Evolutionary conservation across 2,888 invertebrate species (phyloP).

Genomic region (Eilema caniola): DNA sequence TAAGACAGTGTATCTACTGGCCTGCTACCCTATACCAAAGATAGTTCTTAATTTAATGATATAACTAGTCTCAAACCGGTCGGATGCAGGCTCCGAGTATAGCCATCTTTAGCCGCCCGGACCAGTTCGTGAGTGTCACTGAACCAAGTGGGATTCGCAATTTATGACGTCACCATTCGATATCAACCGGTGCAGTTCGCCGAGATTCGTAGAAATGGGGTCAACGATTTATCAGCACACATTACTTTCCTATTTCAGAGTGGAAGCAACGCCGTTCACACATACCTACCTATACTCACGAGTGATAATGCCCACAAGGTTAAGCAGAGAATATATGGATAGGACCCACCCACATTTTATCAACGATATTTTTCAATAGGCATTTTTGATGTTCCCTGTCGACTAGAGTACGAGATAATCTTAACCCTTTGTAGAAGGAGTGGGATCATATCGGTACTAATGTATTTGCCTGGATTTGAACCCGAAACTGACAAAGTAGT

Average conservation of each 20-base stretch:
- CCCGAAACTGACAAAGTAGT: too few relatives aligned
- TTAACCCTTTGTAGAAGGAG: too few relatives aligned
- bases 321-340: not conserved
- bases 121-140: constrained; percentile 61
- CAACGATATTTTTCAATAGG: too few relatives aligned
- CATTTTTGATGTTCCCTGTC: too few relatives aligned
- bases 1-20: not conserved
- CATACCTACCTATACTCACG: not conserved
- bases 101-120: constrained; percentile 34
- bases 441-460: too few relatives aligned
- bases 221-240: not conserved
- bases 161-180: constrained; percentile 18
- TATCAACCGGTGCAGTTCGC: not conserved
- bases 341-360: not conserved
- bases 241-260: not conserved
- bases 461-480: too few relatives aligned
- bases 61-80: constrained; percentile 22
- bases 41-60: constrained; percentile 14
- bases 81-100: constrained; percentile 12
- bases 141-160: constrained; percentile 48
- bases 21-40: not conserved
- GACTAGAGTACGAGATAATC: too few relatives aligned
- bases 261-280: not conserved
- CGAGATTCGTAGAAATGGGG: constrained; percentile 8
- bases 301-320: not conserved